Percentiles rank a stretch among this genome's conserved stretches.
Evolutionary conservation across 2,888 invertebrate genomes (phyloP).

Genomic region (Idaea aversata): DNA sequence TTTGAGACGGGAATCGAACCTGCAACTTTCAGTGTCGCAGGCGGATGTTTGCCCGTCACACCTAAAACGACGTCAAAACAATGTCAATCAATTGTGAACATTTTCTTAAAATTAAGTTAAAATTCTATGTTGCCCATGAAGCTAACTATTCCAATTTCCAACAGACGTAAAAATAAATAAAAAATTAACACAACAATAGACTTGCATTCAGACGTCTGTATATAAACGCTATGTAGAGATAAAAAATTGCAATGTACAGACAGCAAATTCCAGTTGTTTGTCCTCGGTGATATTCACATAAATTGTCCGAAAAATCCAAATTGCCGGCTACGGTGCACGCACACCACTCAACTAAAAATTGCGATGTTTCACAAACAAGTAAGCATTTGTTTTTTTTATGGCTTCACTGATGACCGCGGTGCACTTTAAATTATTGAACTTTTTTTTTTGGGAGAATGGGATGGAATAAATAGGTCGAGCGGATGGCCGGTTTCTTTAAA

Average conservation of each 20-base stretch:
- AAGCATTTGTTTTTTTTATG: conserved; percentile 57
- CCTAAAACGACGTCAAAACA: too few species aligned
- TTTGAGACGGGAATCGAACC: too few species aligned
- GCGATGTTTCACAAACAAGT: conserved; percentile 68
- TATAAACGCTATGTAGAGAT: conserved; percentile 55
- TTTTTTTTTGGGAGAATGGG: neutral
- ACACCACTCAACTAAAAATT: conserved; percentile 70
- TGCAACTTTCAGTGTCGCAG: too few species aligned
- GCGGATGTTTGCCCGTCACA: too few species aligned
- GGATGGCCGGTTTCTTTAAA: too few species aligned
- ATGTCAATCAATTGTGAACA: too few species aligned
- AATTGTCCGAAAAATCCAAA: conserved; percentile 74
- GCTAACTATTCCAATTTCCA: too few species aligned
- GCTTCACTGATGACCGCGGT: conserved; percentile 27
- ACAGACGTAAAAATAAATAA: conserved; percentile 7
- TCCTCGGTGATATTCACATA: conserved; percentile 72
- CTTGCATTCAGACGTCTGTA: conserved; percentile 45
- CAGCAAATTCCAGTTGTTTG: conserved; percentile 73
- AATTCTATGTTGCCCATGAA: too few species aligned
- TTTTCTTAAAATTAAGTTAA: too few species aligned
- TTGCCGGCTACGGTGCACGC: conserved; percentile 69
- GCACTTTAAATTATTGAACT: neutral
- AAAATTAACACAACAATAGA: conserved; percentile 11
- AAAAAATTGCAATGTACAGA: conserved; percentile 66
- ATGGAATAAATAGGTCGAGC: neutral